phyloP scores from a whole-genome alignment of 2,888 invertebrate species.

The Vannuccia rotundouncinata region DNA sequence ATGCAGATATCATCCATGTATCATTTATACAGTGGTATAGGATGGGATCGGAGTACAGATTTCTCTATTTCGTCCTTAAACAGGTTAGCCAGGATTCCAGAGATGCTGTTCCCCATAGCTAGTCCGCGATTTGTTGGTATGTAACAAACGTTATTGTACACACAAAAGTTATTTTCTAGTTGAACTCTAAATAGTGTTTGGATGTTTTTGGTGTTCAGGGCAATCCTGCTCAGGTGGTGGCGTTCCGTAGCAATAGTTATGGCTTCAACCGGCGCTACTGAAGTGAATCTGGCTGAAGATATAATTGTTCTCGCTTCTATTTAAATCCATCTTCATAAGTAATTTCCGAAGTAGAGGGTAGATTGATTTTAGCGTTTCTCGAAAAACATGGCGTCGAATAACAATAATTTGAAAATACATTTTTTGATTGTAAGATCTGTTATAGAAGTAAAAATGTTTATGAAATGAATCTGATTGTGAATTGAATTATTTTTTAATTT shows the following conservation, averaged over 20 bases:
- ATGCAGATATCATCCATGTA: background rate
- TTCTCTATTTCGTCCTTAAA: background rate
- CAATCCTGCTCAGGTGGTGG: background rate
- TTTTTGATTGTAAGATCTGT: no score
- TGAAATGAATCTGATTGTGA: no score
- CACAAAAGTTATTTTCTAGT: background rate
- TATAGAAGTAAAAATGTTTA: no score
- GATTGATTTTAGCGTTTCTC: no score
- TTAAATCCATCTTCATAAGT: no score
- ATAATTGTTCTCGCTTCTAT: slow-evolving; percentile 17
- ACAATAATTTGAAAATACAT: no score
- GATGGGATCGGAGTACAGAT: background rate
- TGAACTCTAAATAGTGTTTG: background rate
- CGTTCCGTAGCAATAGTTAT: background rate
- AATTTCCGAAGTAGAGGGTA: no score
- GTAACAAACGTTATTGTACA: background rate
- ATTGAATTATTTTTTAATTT: no score
- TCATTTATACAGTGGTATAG: background rate
- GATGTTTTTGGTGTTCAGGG: background rate
- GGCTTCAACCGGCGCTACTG: background rate
- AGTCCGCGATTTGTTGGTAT: no score
- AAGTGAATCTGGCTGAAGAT: background rate
- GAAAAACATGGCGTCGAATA: no score
- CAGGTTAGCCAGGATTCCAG: background rate
- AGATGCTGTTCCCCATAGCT: background rate